Conservation (phyloP, 2,888 invertebrate genomes). For the Drosophila infuscata region DNA sequence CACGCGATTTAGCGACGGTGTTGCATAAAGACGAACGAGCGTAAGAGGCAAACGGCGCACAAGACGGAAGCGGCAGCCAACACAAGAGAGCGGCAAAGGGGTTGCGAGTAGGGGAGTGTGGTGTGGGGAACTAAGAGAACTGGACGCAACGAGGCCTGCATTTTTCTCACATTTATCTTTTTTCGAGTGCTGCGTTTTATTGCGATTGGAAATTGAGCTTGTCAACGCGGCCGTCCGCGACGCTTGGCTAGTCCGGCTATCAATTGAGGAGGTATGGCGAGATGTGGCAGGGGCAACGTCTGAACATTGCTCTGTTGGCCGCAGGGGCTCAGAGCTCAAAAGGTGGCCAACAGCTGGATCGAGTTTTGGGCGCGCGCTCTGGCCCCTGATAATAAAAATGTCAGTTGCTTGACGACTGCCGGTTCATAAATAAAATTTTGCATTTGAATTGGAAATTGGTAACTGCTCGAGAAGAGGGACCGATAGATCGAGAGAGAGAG, state of each 20-base stretch:
- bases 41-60: conserved; percentile 40
- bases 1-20: conserved; percentile 74
- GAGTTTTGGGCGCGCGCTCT: conserved; percentile 67
- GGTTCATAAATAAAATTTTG: conserved; percentile 82
- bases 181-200: conserved; percentile 79
- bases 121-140: conserved; percentile 18
- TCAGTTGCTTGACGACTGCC: conserved; percentile 75
- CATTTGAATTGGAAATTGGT: conserved; percentile 75
- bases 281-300: conserved; percentile 17
- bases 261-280: conserved; percentile 17
- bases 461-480: background rate
- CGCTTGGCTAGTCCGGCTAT: conserved; percentile 70
- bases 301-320: conserved; percentile 1
- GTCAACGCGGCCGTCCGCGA: conserved; percentile 72
- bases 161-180: conserved; percentile 82
- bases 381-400: conserved; percentile 82
- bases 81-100: conserved; percentile 5
- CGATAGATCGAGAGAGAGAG: background rate
- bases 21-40: conserved; percentile 63
- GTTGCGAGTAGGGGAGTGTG: background rate
- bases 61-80: conserved; percentile 28
- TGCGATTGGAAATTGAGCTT: conserved; percentile 81
- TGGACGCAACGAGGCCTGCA: conserved; percentile 62
- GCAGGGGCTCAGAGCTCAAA: conserved; percentile 28
- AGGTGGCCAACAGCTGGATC: conserved; percentile 65